phyloP scores from a whole-genome alignment of 2,888 invertebrate genomes.

The Linnaemya vulpina region DNA sequence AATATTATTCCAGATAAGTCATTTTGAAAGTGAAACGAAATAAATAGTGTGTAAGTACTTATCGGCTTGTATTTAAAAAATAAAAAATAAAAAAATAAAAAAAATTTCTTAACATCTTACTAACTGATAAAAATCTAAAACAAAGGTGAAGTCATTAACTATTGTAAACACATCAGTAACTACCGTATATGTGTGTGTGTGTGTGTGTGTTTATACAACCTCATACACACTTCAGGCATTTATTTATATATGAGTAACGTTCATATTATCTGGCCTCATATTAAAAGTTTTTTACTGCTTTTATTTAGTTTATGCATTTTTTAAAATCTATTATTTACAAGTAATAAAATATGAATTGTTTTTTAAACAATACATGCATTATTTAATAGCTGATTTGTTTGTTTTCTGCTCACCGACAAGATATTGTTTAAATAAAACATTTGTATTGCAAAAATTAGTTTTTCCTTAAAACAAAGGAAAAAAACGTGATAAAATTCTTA shows the following conservation, averaged over 20 bases:
- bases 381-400: slow-evolving; percentile 32
- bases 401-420: slow-evolving; percentile 34
- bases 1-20: background rate
- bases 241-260: background rate
- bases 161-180: slow-evolving; percentile 31
- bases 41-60: background rate
- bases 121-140: slow-evolving; percentile 43
- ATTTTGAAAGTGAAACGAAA: background rate
- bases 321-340: slow-evolving; percentile 36
- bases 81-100: too few species aligned
- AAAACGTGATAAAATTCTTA: slow-evolving; percentile 55
- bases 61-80: slow-evolving; percentile 5
- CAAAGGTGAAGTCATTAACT: slow-evolving; percentile 62
- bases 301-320: slow-evolving; percentile 13
- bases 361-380: slow-evolving; percentile 48
- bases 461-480: background rate
- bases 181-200: background rate
- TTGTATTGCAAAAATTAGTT: slow-evolving; percentile 22
- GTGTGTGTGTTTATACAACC: background rate
- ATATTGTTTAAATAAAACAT: slow-evolving; percentile 45
- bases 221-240: background rate
- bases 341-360: slow-evolving; percentile 43
- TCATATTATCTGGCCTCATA: slow-evolving; percentile 43
- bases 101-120: slow-evolving; percentile 7
- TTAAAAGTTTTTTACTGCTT: background rate